Evolutionary conservation across 1,140 invertebrate genomes (phyloP), one percentile per base, ranked within the genome.

Genomic region (Magallana gigas): DNA sequence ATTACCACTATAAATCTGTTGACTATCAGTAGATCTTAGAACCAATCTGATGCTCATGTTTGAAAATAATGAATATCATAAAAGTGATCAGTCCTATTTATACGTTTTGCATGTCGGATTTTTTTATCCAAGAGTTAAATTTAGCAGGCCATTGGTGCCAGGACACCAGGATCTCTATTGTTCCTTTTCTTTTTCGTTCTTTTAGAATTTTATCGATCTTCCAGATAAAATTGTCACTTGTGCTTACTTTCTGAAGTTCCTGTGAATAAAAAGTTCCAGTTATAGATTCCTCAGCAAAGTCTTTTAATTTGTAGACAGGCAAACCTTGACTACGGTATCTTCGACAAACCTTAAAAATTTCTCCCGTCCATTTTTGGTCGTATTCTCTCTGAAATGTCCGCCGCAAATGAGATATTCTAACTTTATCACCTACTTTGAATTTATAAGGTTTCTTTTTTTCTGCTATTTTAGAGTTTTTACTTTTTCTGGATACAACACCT

Each of bases 281-380:
- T 29, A 86, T 16, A 14, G 18, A 9, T 60, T 82, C 85, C 2
- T 56, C 80, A 11, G n/a, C n/a, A 48, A 86, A 83, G 36, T 80
- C 64, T 76, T 71, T 76, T 12, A 80, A 5, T 57, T 56, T 56
- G 58, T 85, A 85, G 16, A 83, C 36, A 57, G 85, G 76, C 12
- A 86, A 23, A 14, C 80, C 76, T 16, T 86, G 57, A 14, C 68
- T 71, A n/a, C 16, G 48, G 56, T 48, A 68, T n/a, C 87, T 62
- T 48, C 59, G 18, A 23, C n/a, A 57, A 7, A 87, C 60, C n/a
- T 59, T 80, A 57, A 87, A 87, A 14, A 84, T n/a, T 60, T 87
- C 87, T 57, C 83, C 87, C 23, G 83, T 80, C 83, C 87, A 84
- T 29, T 84, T 87, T 60, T 87, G 62, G 48, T 87, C 83, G 68